Conservation (phyloP, 2,797 vertebrate species). For the Cercopithecus hamlyni region DNA sequence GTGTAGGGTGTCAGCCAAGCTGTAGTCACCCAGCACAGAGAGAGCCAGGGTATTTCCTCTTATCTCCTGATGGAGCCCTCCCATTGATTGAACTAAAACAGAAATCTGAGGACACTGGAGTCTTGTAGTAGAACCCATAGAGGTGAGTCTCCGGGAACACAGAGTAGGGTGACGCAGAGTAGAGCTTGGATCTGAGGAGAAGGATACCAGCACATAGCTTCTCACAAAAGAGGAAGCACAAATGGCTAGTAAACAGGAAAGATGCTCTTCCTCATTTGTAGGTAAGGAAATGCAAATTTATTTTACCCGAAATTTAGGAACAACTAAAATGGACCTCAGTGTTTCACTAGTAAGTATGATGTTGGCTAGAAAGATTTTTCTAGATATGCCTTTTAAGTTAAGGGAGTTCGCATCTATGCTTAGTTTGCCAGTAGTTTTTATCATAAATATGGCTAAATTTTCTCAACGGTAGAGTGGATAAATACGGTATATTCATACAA, state of each 20-base stretch:
- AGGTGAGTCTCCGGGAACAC: not conserved
- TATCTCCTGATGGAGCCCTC: not conserved
- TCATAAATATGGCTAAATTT: not conserved
- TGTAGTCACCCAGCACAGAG: not conserved
- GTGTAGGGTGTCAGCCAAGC: not conserved
- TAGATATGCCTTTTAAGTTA: too few relatives aligned
- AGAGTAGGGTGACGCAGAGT: not conserved
- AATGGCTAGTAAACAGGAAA: not conserved
- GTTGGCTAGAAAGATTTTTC: too few relatives aligned
- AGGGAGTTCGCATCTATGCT: not conserved
- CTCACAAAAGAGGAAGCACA: not conserved
- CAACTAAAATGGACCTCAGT: not conserved
- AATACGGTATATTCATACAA: not conserved
- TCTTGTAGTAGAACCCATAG: not conserved
- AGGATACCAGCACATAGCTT: not conserved
- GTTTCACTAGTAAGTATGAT: too few relatives aligned
- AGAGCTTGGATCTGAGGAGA: not conserved
- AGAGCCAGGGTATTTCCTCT: not conserved
- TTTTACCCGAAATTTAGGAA: not conserved
- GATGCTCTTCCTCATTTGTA: not conserved
- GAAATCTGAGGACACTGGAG: not conserved
- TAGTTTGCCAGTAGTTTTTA: conserved; percentile 6
- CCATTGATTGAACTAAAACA: not conserved
- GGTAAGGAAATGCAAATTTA: not conserved
- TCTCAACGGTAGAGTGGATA: not conserved